Conservation (phyloP, 2,888 invertebrate genomes). For the Beris morrisii region DNA sequence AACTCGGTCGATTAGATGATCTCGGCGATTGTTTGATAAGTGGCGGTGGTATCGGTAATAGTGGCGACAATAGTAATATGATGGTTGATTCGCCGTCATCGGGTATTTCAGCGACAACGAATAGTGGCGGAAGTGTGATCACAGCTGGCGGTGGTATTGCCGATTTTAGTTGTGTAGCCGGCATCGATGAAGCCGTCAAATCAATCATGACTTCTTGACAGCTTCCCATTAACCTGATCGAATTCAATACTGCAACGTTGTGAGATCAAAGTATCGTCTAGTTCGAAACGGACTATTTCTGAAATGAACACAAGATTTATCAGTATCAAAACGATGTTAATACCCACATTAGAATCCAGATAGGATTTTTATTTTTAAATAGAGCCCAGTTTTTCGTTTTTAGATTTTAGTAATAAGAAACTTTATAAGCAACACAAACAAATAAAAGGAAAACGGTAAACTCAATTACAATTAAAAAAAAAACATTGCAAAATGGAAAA, state of each 20-base stretch:
- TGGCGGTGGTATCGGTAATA: conserved; percentile 37
- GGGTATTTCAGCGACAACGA: conserved; percentile 41
- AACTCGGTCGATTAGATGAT: conserved; percentile 44
- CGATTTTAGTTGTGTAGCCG: conserved; percentile 55
- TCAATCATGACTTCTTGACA: conserved; percentile 60
- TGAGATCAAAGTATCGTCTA: conserved; percentile 20
- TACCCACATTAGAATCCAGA: too few relatives aligned
- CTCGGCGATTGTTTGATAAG: conserved; percentile 54
- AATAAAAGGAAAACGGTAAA: too few relatives aligned
- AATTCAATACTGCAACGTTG: conserved; percentile 41
- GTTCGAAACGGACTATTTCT: too few relatives aligned
- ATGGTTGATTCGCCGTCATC: conserved; percentile 42
- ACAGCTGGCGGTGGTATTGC: conserved; percentile 32
- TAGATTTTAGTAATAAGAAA: too few relatives aligned
- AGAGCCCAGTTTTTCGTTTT: too few relatives aligned
- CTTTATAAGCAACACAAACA: too few relatives aligned
- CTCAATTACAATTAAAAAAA: too few relatives aligned
- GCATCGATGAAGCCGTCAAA: conserved; percentile 60
- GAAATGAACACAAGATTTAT: too few relatives aligned
- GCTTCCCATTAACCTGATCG: conserved; percentile 38
- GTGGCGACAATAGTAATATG: conserved; percentile 45
- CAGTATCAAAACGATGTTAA: too few relatives aligned
- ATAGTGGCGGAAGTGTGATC: conserved; percentile 34
- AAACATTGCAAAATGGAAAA: too few relatives aligned
- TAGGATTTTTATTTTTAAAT: too few relatives aligned